Evolutionary conservation across 2,113 vertebrate species (phyloP).

Genomic region (Ramphastos sulfuratus): DNA sequence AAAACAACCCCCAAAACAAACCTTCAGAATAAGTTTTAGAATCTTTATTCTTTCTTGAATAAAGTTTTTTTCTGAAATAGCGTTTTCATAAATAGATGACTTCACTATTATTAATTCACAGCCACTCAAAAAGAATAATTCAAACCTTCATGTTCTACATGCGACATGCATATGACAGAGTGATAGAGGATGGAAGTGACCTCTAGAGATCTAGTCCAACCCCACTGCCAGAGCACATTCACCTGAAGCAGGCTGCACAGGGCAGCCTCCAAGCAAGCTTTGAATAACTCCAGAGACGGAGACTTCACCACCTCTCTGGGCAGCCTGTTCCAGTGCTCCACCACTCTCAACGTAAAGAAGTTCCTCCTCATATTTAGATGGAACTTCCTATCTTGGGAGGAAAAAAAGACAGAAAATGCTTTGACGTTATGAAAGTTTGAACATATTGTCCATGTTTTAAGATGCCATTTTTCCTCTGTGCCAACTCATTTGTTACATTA

Average conservation of each 20-base stretch:
- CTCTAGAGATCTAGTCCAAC: no score
- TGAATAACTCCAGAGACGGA: no score
- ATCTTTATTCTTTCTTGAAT: conserved; percentile 13
- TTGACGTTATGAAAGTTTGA: neutral
- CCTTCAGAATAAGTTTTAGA: conserved; percentile 6
- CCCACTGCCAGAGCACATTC: no score
- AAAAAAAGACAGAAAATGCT: neutral
- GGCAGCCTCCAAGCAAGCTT: no score
- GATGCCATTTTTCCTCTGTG: neutral
- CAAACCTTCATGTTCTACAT: neutral
- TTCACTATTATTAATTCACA: conserved; percentile 10
- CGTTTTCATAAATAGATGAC: conserved; percentile 6
- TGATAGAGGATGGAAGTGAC: no score
- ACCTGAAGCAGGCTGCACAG: no score
- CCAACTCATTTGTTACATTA: neutral
- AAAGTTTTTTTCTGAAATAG: neutral
- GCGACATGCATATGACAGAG: neutral
- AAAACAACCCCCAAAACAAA: neutral
- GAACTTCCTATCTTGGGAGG: neutral
- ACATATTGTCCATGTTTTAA: neutral
- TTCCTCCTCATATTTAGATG: no score
- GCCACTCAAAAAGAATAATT: conserved; percentile 13
- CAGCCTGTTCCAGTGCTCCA: no score
- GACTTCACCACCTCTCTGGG: no score
- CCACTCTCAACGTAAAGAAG: no score